Evolutionary conservation across 2,113 vertebrate species (phyloP).

Genomic region (Pteronura brasiliensis): DNA sequence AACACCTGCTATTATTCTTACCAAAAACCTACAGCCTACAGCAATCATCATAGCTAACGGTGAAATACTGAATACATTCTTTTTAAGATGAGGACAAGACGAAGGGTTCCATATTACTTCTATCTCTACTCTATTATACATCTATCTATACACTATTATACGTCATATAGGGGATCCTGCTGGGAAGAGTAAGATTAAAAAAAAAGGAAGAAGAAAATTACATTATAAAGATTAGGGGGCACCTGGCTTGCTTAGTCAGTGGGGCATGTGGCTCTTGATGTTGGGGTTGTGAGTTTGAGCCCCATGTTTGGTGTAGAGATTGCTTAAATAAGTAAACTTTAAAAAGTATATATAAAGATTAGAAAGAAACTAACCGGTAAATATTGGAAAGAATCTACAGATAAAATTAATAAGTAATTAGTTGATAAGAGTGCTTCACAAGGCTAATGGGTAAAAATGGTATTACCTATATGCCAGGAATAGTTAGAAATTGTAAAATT

Average conservation of each 20-base stretch:
- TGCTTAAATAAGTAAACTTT: no score
- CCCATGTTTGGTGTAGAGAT: no score
- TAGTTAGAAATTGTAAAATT: neutral
- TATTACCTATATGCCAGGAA: neutral
- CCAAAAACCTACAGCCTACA: neutral
- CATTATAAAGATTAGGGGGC: neutral
- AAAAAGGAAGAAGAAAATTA: neutral
- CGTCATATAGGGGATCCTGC: neutral
- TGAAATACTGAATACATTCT: neutral
- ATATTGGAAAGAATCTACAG: neutral
- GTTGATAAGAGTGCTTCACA: neutral
- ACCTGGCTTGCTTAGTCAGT: neutral
- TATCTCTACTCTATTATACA: neutral
- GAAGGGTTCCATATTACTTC: neutral
- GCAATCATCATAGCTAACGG: neutral
- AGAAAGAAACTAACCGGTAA: neutral
- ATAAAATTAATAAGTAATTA: neutral
- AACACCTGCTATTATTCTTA: neutral
- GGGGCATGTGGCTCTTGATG: neutral
- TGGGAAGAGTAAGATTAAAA: neutral
- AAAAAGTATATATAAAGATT: neutral
- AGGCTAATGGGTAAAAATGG: neutral
- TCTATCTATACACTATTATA: neutral
- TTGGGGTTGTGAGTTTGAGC: neutral
- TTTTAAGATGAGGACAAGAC: neutral